phyloP scores from a whole-genome alignment of 2,888 invertebrate genomes.

The Sthenelais limicola region DNA sequence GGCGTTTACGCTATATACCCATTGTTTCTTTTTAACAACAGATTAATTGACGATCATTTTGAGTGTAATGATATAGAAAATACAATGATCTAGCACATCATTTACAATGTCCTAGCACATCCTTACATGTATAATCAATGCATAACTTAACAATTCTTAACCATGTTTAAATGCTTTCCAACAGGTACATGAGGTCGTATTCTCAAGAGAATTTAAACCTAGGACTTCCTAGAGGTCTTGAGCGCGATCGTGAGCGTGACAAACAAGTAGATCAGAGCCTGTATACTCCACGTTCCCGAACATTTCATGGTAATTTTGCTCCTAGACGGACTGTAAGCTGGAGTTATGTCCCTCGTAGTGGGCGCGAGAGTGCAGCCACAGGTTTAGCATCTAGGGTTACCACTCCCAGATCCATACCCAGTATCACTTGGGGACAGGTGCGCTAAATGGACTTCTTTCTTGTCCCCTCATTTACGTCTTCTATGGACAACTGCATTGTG shows the following conservation, averaged over 20 bases:
- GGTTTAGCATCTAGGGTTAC: background rate
- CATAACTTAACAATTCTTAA: too few species aligned
- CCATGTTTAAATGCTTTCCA: background rate
- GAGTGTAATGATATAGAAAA: too few species aligned
- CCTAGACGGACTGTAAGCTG: slow-evolving; percentile 5
- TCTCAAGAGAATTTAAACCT: background rate
- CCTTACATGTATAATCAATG: too few species aligned
- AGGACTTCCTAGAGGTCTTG: background rate
- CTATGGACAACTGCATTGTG: too few species aligned
- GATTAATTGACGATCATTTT: too few species aligned
- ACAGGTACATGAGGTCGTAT: background rate
- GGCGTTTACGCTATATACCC: too few species aligned
- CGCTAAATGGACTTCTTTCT: background rate
- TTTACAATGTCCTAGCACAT: too few species aligned
- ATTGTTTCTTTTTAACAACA: too few species aligned
- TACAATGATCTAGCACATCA: too few species aligned
- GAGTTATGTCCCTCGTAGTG: slow-evolving; percentile 11
- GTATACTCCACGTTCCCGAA: slow-evolving; percentile 1
- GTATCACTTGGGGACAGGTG: slow-evolving; percentile 32
- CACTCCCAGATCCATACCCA: slow-evolving; percentile 7
- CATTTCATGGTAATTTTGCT: background rate
- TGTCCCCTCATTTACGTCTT: too few species aligned
- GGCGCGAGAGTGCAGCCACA: background rate
- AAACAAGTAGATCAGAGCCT: background rate
- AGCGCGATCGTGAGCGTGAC: too few species aligned